Evolutionary conservation across 2,888 invertebrate species (phyloP), one percentile per base, ranked within the genome.

Genomic region (Cryptosula pallasiana): DNA sequence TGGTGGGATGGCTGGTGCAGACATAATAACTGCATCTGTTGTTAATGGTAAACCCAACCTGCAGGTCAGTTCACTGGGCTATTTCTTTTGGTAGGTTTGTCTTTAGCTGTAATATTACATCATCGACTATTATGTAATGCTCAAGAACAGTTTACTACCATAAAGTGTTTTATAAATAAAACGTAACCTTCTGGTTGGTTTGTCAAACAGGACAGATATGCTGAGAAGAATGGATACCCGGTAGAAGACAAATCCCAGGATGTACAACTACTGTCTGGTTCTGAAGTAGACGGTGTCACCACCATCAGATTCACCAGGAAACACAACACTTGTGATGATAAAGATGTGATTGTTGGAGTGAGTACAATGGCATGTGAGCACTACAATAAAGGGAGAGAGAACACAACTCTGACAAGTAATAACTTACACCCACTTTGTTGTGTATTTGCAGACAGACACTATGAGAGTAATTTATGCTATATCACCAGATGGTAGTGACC

Each of bases 11-110:
- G 88, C 89, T 80, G 92, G 91, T 69, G 90, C 92, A 73, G 94
- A 95, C 88, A 90, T 95, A 86, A 90, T 93, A 77, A 90, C 94
- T 82, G 93, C 92, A 74, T 94, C 94, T 94, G 91, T 94, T 9
- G 74, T 75, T 13, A 74, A 78, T 32, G 77, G 76, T 5, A 58
- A 75, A 45, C 71, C 76, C 13, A 76, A 77, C 69, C 76, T 80
- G 45, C 74, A 76, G 76, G 79, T 79, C 75, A 71, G 74, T 70
- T n/a, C 23, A 27, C 55, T 20, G 29, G 5, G 57, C 27, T n/a
- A 35, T 25, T 32, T n/a, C n/a, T n/a, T n/a, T n/a, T n/a, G n/a
- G n/a, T n/a, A n/a, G n/a, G n/a, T n/a, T n/a, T n/a, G n/a, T n/a
- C n/a, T n/a, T n/a, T n/a, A n/a, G n/a, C n/a, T n/a, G n/a, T n/a